Evolutionary conservation across 1,140 invertebrate species (phyloP).

Genomic region (Wiebesia pumilae): DNA sequence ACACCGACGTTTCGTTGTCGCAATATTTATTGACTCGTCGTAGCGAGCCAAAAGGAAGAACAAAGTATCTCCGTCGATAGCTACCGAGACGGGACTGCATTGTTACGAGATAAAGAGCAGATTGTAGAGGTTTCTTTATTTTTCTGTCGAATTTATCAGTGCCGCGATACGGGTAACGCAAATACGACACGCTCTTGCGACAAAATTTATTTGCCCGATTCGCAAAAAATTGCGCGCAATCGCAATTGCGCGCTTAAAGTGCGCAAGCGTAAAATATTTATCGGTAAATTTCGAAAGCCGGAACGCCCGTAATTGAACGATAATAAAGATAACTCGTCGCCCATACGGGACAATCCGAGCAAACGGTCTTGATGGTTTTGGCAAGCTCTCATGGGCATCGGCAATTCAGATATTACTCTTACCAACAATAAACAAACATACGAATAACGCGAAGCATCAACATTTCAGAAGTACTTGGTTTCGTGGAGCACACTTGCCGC

Average conservation of each 20-base stretch:
- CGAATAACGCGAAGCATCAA: background rate
- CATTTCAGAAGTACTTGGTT: conserved; percentile 78
- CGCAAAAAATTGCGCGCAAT: background rate
- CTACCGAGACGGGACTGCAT: background rate
- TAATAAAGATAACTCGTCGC: too few species aligned
- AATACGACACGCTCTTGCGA: background rate
- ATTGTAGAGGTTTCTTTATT: background rate
- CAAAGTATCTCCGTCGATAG: background rate
- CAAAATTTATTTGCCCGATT: background rate
- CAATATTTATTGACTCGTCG: background rate
- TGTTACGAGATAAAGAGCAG: background rate
- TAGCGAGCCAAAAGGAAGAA: background rate
- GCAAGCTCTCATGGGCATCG: too few species aligned
- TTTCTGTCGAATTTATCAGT: background rate
- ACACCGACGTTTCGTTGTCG: background rate
- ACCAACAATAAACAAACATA: background rate
- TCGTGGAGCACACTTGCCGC: conserved; percentile 82
- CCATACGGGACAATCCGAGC: too few species aligned
- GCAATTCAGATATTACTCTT: background rate
- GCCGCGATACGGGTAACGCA: background rate
- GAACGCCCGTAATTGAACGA: too few species aligned
- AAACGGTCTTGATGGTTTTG: too few species aligned
- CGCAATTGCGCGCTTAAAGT: too few species aligned
- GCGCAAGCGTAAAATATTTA: too few species aligned
- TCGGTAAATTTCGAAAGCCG: too few species aligned